A percentile compares a stretch with the other conserved stretches of the same genome.
Evolutionary conservation across 2,888 invertebrate genomes (phyloP).

Genomic region (Limenitis camilla): DNA sequence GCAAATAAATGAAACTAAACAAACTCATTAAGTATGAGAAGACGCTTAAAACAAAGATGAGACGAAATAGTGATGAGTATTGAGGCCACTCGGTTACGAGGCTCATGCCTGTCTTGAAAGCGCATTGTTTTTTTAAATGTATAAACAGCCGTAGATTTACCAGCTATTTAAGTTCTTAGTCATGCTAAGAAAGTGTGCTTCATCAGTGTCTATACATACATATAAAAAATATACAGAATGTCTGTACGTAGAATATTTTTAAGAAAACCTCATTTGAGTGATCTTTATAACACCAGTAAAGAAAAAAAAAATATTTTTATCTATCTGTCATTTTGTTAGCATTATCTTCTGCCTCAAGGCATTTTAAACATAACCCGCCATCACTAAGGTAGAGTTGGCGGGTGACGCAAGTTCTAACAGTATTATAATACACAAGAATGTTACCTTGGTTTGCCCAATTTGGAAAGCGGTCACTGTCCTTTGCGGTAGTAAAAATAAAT

Average conservation of each 20-base stretch:
- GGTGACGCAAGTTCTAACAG: slow-evolving; percentile 22
- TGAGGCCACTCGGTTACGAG: slow-evolving; percentile 35
- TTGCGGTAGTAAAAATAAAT: slow-evolving; percentile 9
- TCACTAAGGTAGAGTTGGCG: slow-evolving; percentile 12
- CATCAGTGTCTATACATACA: not conserved
- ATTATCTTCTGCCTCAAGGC: too few species aligned
- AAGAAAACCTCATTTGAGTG: too few species aligned
- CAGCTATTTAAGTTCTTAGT: slow-evolving; percentile 3
- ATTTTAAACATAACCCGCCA: slow-evolving; percentile 7
- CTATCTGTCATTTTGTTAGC: not conserved
- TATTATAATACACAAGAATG: slow-evolving; percentile 12
- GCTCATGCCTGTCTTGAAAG: slow-evolving; percentile 30
- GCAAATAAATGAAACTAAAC: slow-evolving; percentile 9
- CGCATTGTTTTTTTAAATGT: slow-evolving; percentile 21
- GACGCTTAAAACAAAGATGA: slow-evolving; percentile 26
- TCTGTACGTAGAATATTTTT: too few species aligned
- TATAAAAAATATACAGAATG: not conserved
- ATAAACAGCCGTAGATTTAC: slow-evolving; percentile 4
- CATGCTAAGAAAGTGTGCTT: slow-evolving; percentile 4
- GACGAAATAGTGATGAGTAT: slow-evolving; percentile 32
- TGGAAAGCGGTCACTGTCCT: slow-evolving; percentile 23
- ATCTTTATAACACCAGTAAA: too few species aligned
- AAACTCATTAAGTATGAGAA: slow-evolving; percentile 14
- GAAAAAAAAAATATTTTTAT: not conserved
- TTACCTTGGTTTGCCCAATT: slow-evolving; percentile 22